Base-by-base conservation (phyloP, 2,888 invertebrate genomes). In the Endomychus coccineus region DNA sequence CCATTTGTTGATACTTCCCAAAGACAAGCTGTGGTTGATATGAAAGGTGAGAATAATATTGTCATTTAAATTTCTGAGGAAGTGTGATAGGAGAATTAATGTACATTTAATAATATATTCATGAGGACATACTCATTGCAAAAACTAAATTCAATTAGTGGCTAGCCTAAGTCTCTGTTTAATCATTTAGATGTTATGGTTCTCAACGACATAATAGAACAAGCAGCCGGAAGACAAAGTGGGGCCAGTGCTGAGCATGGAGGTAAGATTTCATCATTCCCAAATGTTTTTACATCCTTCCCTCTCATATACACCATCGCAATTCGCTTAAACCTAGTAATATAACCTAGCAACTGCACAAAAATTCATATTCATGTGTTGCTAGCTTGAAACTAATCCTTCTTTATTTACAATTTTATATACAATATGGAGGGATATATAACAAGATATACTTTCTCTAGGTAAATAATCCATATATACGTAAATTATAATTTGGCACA, bases 201-300 rank as follows among this genome's bases (percentile, higher is more conserved):
- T 55, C 73, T 95, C 58, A 94, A 91, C 65, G 92, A 95, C 67
- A 91, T 96, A 58, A 90, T 95, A 55, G 92, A 95, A 65, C 94
- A 94, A 74, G 94, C 87, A 40, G 86, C 92, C 41, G 86, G 88
- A 51, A 76, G 86, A 63, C 87, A 87, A 61, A 88, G 88, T 70
- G 75, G 83, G 61, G 79, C 82, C 42, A 85, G 86, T 61, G n/a
- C n/a, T n/a, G 89, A 89, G 48, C 84, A 84, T 66, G 86, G 84
- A 78, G 88, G 88, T 89, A 83, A 75, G 34, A 13, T 16, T 14
- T 13, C 3, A n/a, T n/a, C n/a, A n/a, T n/a, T n/a, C n/a, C n/a
- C n/a, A n/a, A n/a, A n/a, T n/a, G 27, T 10, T 25, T 25, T n/a
- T 6, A 6, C 11, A 9, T 25, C 21, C 6, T 34, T 27, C 19